Evolutionary conservation across 2,888 invertebrate species (phyloP), one percentile per base, ranked within the genome.

Genomic region (Platycheirus rosarum): DNA sequence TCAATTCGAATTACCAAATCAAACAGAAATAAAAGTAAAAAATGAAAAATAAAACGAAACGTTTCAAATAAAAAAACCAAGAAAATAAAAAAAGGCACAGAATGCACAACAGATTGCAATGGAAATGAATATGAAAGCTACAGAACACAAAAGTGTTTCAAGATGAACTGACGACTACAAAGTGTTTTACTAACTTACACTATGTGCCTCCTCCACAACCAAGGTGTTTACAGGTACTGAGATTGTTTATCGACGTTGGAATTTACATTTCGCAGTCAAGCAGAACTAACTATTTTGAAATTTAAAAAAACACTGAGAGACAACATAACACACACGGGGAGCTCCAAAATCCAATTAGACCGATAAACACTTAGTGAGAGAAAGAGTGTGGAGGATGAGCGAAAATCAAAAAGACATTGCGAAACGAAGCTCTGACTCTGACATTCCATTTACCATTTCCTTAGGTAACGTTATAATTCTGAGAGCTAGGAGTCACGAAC

Each of bases 1-100:
- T 82, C 82, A 84, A 76, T 74, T 71, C 60, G 65, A 76, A 73
- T 80, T 71, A 76, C 55, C 78, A 76, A 84, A 84, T 53, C 14
- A 79, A 77, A 79, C 9, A 69, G 32, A 76, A 84, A 71, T 77
- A 51, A 62, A 80, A 70, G 29, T 2, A 84, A 73, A 80, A 48
- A 32, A 73, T 71, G 80, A 60, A 29, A 48, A 74, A 73, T 26
- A 51, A 44, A 60, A 84, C 37, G 62, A 63, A 53, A 57, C 35
- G 13, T 78, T 78, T 63, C 32, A 77, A 85, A 73, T 60, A 29
- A 44, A 53, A 62, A 62, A 70, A 57, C 44, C 62, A 73, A 84
- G 53, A 84, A 69, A 73, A 77, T 68, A 74, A 77, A 85, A 77
- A 23, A 75, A 70, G 70, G 13, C 55, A 55, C 32, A 69, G 3